A percentile compares a stretch with the other conserved stretches of the same genome.
Conservation (phyloP, 2,113 vertebrate genomes). For the Thermophis baileyi region DNA sequence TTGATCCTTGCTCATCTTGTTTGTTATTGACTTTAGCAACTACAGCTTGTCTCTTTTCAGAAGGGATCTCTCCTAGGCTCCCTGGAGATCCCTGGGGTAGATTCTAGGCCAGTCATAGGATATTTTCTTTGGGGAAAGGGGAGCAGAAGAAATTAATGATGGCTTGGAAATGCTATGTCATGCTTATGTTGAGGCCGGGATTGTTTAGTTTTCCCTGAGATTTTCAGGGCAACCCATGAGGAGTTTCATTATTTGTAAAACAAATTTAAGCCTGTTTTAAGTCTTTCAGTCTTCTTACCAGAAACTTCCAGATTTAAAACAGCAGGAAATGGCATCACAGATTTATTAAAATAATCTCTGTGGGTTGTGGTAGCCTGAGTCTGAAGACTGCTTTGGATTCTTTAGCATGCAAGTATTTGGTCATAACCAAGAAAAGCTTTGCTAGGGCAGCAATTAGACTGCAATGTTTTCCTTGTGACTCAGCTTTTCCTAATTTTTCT, state of each 20-base stretch:
- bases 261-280: not conserved
- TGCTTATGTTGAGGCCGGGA: not conserved
- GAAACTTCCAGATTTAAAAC: not conserved
- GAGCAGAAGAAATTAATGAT: not conserved
- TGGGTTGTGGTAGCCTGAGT: not conserved
- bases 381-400: not conserved
- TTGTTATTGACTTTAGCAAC: not conserved
- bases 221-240: not conserved
- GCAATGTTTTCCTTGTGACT: not conserved
- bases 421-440: not conserved
- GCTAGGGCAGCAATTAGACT: not conserved
- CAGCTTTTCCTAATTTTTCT: not conserved
- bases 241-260: not conserved
- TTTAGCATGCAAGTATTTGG: not conserved
- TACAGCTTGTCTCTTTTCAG: not conserved
- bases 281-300: not conserved
- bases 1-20: not conserved
- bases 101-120: not conserved
- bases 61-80: not conserved
- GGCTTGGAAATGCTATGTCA: not conserved
- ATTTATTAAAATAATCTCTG: not conserved
- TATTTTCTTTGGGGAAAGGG: not conserved
- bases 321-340: not conserved
- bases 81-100: not conserved
- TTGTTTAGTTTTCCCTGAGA: not conserved